Conservation (phyloP, 1,140 invertebrate genomes). For the Berghia stephanieae region DNA sequence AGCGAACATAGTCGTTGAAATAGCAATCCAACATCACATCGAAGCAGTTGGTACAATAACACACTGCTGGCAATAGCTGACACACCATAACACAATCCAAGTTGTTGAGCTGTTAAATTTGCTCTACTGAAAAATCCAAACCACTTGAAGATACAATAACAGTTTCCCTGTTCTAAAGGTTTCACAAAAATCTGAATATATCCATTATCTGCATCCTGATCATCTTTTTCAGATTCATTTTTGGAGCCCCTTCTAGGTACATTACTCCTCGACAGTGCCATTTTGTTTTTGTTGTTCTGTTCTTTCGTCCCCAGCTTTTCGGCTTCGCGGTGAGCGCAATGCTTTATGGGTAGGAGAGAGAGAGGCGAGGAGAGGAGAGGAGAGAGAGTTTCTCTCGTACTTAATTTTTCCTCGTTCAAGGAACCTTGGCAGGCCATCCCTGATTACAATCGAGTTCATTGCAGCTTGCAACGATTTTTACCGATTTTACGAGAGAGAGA, state of each 20-base stretch:
- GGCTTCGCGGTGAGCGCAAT: constrained; percentile 19
- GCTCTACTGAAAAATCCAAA: constrained; percentile 50
- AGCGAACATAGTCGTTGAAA: constrained; percentile 60
- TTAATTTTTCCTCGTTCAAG: background rate
- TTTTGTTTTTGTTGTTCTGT: too few species aligned
- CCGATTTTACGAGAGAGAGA: background rate
- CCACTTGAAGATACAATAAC: constrained; percentile 55
- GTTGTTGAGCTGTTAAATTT: constrained; percentile 52
- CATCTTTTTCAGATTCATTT: constrained; percentile 61
- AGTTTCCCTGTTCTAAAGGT: constrained; percentile 59
- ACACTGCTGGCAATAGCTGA: constrained; percentile 45
- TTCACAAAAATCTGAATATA: constrained; percentile 63
- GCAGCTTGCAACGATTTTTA: background rate
- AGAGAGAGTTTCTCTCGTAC: background rate
- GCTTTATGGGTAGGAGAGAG: constrained; percentile 37
- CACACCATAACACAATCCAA: constrained; percentile 52
- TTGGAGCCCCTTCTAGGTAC: constrained; percentile 55
- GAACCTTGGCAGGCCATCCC: background rate
- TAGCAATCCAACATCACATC: constrained; percentile 58
- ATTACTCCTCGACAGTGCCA: constrained; percentile 55
- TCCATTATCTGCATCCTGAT: constrained; percentile 59
- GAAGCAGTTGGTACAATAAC: constrained; percentile 53
- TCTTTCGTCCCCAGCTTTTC: too few species aligned
- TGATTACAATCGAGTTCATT: background rate
- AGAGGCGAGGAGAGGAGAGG: too few species aligned